phyloP scores from a whole-genome alignment of 2,113 vertebrate genomes.

The Bungarus multicinctus region DNA sequence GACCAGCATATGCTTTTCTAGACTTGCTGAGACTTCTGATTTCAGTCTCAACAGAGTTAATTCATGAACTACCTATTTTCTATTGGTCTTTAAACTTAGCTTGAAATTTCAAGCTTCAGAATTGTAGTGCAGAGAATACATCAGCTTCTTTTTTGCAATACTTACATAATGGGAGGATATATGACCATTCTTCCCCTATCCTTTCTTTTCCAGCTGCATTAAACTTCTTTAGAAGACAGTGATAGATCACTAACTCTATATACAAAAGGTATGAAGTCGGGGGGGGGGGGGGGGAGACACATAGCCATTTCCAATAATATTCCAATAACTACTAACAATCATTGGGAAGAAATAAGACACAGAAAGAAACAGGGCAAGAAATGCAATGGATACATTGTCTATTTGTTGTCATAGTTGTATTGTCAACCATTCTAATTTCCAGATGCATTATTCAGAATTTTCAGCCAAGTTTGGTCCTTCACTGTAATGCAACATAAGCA shows the following conservation, averaged over 20 bases:
- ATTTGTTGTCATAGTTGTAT: neutral
- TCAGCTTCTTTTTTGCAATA: neutral
- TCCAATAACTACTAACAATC: neutral
- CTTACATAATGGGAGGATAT: neutral
- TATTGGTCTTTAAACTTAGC: neutral
- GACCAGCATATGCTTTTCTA: neutral
- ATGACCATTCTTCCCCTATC: neutral
- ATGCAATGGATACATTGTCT: neutral
- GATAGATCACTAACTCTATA: neutral
- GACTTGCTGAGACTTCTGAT: neutral
- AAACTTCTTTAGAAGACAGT: neutral
- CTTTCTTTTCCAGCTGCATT: neutral
- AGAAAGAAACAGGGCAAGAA: neutral
- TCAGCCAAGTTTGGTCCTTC: neutral
- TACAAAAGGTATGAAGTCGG: neutral
- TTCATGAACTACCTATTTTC: neutral
- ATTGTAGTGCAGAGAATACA: neutral
- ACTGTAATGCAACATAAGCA: neutral
- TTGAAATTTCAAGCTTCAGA: neutral
- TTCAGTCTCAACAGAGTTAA: neutral
- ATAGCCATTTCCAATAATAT: neutral
- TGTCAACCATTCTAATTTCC: neutral
- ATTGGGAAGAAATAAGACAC: neutral
- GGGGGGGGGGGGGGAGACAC: too few species aligned
- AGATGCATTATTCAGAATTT: neutral